Evolutionary conservation across 2,797 vertebrate species (phyloP).

Genomic region (Sebastes reedi): DNA sequence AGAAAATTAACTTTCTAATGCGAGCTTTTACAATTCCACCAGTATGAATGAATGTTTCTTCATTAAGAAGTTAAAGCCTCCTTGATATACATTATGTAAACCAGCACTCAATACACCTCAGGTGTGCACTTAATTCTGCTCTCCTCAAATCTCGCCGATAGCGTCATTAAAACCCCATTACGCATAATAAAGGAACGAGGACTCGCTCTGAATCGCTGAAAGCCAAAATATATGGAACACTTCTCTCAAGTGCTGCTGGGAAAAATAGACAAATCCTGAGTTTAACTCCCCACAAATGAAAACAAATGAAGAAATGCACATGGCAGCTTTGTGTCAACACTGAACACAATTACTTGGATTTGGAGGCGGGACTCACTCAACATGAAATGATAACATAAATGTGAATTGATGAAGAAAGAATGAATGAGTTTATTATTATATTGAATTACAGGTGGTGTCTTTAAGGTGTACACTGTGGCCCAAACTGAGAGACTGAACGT

Average conservation of each 20-base stretch:
- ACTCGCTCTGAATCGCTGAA: slow-evolving; percentile 38
- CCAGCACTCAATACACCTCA: slow-evolving; percentile 59
- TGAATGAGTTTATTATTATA: neutral
- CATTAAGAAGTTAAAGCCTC: slow-evolving; percentile 58
- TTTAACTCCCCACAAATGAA: slow-evolving; percentile 22
- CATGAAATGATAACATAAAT: neutral
- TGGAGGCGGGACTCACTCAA: neutral
- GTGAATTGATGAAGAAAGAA: neutral
- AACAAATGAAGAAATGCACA: slow-evolving; percentile 46
- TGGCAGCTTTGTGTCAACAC: neutral
- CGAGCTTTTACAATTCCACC: slow-evolving; percentile 11
- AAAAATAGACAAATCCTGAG: neutral
- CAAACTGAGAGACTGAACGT: neutral
- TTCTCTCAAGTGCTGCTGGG: slow-evolving; percentile 15
- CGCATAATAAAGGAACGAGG: slow-evolving; percentile 50
- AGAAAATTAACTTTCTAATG: slow-evolving; percentile 35
- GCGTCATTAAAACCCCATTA: slow-evolving; percentile 72
- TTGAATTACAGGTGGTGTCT: neutral
- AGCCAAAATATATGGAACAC: slow-evolving; percentile 16
- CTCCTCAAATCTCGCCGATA: slow-evolving; percentile 50
- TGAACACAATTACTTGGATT: neutral
- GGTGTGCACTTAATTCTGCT: slow-evolving; percentile 64
- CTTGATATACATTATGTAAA: slow-evolving; percentile 55
- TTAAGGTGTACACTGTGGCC: neutral
- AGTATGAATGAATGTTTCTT: slow-evolving; percentile 51